Evolutionary conservation across 2,113 vertebrate species (phyloP), one percentile per base, ranked within the genome.

Genomic region (Siphamia tubifer): DNA sequence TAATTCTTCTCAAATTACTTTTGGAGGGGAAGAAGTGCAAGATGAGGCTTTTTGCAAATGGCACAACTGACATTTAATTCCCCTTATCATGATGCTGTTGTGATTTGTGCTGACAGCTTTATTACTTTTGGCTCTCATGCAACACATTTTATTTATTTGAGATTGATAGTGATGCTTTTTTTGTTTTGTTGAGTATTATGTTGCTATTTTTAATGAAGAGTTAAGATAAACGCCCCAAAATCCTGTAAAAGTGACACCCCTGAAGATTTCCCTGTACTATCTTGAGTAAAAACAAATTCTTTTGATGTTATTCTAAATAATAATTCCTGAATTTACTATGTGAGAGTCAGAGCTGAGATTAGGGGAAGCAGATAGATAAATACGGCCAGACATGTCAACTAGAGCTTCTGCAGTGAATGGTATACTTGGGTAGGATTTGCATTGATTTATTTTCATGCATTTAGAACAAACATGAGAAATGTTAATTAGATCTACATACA

Each of bases 41-140:
- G 24, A 48, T 48, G 27, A 20, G 4, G 21, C 1, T 73, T 53
- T 79, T 44, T 11, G 16, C 43, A 8, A 32, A 21, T 2, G 19
- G 5, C 23, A n/a, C 13, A 44, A 25, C 52, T 49, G 54, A 49
- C 6, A 47, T 39, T 57, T 58, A 80, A 47, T 58, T 21, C 32
- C 15, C 21, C 45, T 20, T 20, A 63, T 43, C 47, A 34, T 28
- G n/a, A n/a, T n/a, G n/a, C n/a, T n/a, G n/a, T n/a, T n/a, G 0
- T 48, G 35, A 7, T 30, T 3, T 39, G 23, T 19, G 15, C 31
- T 35, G 42, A 7, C 58, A 9, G 35, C 9, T 12, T 43, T 24
- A 60, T 39, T 40, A 53, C 44, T 15, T 16, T 42, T 28, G 34
- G 0, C 2, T 56, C 39, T 16, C 5, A 34, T 4, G 28, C 16